Percentiles rank a stretch among this genome's conserved stretches.
phyloP scores from a whole-genome alignment of 2,113 vertebrate genomes.

The Pelecanoides urinatrix region DNA sequence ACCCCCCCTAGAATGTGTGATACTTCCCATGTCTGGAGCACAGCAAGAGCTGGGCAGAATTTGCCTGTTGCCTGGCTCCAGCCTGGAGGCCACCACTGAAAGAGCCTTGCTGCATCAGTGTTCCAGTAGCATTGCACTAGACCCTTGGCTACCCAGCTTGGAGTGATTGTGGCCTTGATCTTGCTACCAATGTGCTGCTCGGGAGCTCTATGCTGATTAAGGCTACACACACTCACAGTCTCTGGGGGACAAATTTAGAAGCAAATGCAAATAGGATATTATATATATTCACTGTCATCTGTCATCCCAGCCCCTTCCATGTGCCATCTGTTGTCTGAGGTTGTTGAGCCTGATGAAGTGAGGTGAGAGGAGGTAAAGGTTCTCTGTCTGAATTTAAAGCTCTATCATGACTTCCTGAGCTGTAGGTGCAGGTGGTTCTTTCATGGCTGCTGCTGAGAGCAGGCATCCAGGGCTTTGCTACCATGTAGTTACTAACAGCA shows the following conservation, averaged over 20 bases:
- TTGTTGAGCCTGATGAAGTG: background rate
- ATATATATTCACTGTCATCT: slow-evolving; percentile 13
- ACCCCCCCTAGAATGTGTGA: background rate
- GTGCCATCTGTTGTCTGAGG: slow-evolving; percentile 32
- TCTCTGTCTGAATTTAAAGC: background rate
- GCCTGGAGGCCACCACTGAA: background rate
- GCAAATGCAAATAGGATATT: slow-evolving; percentile 20
- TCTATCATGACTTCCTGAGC: background rate
- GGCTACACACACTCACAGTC: background rate
- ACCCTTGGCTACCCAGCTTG: background rate
- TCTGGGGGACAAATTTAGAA: slow-evolving; percentile 18
- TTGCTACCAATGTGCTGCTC: background rate
- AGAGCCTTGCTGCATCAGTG: background rate
- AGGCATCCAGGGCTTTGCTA: background rate
- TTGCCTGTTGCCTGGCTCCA: background rate
- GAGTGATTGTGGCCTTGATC: background rate
- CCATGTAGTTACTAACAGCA: background rate
- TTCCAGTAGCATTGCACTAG: background rate
- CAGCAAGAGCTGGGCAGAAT: background rate
- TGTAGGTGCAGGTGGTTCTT: background rate
- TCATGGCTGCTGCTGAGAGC: background rate
- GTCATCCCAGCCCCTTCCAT: background rate
- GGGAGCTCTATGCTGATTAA: background rate
- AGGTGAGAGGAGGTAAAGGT: background rate
- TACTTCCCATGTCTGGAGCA: background rate